These are phyloP conservation scores for Dasypus novemcinctus DNA, from an alignment of 2,113 vertebrate species.

Conservation along the genomic window DNA sequence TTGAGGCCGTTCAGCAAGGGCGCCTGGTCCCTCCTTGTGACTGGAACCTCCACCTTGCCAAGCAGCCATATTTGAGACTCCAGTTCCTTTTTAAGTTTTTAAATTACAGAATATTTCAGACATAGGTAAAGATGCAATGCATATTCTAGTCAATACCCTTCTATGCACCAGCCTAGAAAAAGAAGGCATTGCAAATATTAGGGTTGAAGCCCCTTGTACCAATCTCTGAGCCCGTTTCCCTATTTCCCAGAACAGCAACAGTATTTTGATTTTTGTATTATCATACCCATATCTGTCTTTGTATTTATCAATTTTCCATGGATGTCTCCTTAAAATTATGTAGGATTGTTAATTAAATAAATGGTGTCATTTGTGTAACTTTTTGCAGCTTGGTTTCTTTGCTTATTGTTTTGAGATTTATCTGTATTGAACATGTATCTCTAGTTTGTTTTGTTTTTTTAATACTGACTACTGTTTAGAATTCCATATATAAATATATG, in stretches of 20 bases:
- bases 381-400: background rate
- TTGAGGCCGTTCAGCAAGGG: conserved; percentile 75
- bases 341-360: background rate
- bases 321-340: background rate
- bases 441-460: background rate
- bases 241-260: background rate
- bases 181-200: background rate
- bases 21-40: conserved; percentile 60
- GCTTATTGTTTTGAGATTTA: background rate
- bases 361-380: background rate
- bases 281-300: background rate
- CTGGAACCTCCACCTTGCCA: conserved; percentile 58
- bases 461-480: background rate
- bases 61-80: conserved; percentile 23
- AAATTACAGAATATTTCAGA: conserved; percentile 33
- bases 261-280: background rate
- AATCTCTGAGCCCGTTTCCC: background rate
- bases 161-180: background rate
- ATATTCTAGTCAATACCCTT: background rate
- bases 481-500: background rate
- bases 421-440: background rate
- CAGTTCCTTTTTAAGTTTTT: conserved; percentile 32
- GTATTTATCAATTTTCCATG: background rate
- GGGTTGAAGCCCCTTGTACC: background rate
- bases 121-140: background rate